Conservation (phyloP, 2,888 invertebrate genomes). For the Drosophila greeni region DNA sequence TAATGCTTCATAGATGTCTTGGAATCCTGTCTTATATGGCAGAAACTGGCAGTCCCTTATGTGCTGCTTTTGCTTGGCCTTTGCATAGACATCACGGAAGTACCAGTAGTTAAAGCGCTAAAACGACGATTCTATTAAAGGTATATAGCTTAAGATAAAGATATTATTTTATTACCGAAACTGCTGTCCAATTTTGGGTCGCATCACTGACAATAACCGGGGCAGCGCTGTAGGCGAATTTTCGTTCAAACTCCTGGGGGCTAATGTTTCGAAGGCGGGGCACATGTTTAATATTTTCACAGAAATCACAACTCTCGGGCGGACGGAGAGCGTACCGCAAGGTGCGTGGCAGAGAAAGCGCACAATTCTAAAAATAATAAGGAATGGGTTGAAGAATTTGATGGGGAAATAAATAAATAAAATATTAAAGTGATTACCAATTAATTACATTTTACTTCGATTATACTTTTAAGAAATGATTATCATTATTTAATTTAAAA, state of each 20-base stretch:
- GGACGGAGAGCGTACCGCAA: slow-evolving; percentile 83
- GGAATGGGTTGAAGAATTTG: background rate
- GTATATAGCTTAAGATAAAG: too few relatives aligned
- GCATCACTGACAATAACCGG: slow-evolving; percentile 94
- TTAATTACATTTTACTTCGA: background rate
- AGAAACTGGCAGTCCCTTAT: slow-evolving; percentile 92
- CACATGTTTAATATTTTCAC: slow-evolving; percentile 83
- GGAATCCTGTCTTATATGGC: slow-evolving; percentile 93
- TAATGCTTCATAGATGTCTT: slow-evolving; percentile 88
- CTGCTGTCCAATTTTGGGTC: slow-evolving; percentile 88
- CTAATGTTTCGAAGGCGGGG: slow-evolving; percentile 84
- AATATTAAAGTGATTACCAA: background rate
- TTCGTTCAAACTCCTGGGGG: slow-evolving; percentile 84
- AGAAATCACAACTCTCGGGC: slow-evolving; percentile 89
- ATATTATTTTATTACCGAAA: slow-evolving; percentile 77
- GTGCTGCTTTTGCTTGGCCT: slow-evolving; percentile 80
- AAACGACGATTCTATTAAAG: background rate
- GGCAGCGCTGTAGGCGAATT: slow-evolving; percentile 86
- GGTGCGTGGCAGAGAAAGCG: slow-evolving; percentile 64
- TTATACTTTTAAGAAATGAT: background rate
- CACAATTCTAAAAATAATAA: slow-evolving; percentile 57
- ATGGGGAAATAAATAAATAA: background rate
- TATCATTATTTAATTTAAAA: background rate
- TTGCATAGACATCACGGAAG: slow-evolving; percentile 87
- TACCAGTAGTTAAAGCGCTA: slow-evolving; percentile 89